These are phyloP conservation scores for zebrafish (Danio rerio) DNA, from an alignment of 2,113 vertebrate species.

Conservation along the genomic window GRCz12tu NC_133185.1:17243501-17244000, in stretches of 20 bases:
- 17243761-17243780: neutral
- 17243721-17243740: slow-evolving; percentile 82
- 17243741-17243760: slow-evolving; percentile 79
- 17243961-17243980: no score
- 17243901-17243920: slow-evolving; percentile 66
- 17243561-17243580: no score
- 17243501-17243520: no score
- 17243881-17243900: slow-evolving; percentile 85
- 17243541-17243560: no score
- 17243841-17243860: slow-evolving; percentile 74
- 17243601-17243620: no score
- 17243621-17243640: no score
- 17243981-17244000: neutral
- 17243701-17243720: slow-evolving; percentile 78
- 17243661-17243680: slow-evolving; percentile 77
- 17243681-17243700: slow-evolving; percentile 66
- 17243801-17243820: slow-evolving; percentile 60
- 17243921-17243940: slow-evolving; percentile 69
- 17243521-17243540: no score
- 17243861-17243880: slow-evolving; percentile 86
- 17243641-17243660: slow-evolving; percentile 13
- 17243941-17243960: neutral
- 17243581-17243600: no score
- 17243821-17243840: slow-evolving; percentile 78
- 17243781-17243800: slow-evolving; percentile 46